A percentile compares a stretch with the other conserved stretches of the same genome.
phyloP scores from a whole-genome alignment of 2,797 vertebrate species.

The Eulemur albifrons region DNA sequence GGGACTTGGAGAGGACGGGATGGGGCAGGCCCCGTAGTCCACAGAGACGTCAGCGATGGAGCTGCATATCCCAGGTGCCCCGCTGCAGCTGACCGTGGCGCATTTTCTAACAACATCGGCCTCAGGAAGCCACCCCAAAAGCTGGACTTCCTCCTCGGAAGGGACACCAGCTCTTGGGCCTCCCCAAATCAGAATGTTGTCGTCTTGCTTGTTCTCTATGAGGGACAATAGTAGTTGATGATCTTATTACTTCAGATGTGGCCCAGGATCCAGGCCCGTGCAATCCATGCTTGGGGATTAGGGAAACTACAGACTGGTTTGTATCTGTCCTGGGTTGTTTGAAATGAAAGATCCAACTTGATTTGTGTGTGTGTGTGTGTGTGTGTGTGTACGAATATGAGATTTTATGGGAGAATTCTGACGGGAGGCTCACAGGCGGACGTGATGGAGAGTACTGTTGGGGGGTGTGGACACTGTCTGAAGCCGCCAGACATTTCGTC shows the following conservation, averaged over 20 bases:
- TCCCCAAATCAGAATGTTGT: neutral
- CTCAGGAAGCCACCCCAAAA: no score
- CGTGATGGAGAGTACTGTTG: neutral
- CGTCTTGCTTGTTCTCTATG: fast-evolving
- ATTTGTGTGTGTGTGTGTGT: neutral
- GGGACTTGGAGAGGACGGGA: neutral
- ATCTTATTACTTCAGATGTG: no score
- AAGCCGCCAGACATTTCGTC: neutral
- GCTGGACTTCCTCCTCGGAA: neutral
- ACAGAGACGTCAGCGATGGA: fast-evolving
- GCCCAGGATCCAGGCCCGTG: neutral
- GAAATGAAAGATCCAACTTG: neutral
- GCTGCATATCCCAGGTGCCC: neutral
- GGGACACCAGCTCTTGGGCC: neutral
- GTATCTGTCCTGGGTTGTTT: neutral
- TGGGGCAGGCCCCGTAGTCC: neutral
- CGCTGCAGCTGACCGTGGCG: no score
- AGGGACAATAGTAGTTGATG: neutral
- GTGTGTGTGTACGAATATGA: neutral
- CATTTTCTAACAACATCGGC: no score
- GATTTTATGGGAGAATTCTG: neutral
- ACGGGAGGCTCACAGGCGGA: neutral
- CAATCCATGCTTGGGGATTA: neutral
- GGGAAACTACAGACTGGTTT: neutral
- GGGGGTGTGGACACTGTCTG: neutral